Evolutionary conservation across 2,797 vertebrate species (phyloP), one percentile per base, ranked within the genome.

Genomic region (Melanotaenia boesemani): DNA sequence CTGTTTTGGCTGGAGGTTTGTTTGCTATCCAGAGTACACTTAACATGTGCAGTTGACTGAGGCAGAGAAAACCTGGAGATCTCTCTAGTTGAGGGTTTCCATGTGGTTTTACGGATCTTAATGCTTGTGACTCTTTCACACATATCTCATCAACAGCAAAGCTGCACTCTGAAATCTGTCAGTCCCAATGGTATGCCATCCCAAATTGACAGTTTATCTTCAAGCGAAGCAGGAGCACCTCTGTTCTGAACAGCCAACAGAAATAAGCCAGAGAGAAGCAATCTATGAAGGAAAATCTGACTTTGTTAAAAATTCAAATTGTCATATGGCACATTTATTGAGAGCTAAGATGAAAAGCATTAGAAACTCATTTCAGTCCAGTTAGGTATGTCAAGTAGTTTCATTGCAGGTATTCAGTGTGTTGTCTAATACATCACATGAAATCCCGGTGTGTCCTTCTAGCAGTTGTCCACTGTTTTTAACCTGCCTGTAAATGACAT

Each of bases 21-120:
- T 78, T 82, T 74, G 44, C n/a, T 71, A 44, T 72, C 57, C 66
- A 46, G 57, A 75, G 68, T 72, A 52, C 71, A 76, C 56, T 69
- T 59, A 65, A 37, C 37, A 24, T 34, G 16, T 72, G 48, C 46
- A 69, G 70, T 61, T 78, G 41, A 68, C 34, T 22, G 28, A 54
- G 57, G 61, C 20, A 30, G n/a, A 75, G 50, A 58, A 54, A 79
- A 75, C 52, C 56, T 34, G 3, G 55, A 41, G 52, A 76, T 68
- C 22, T 57, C 22, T 63, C 32, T 66, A 54, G 30, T 60, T 58
- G 18, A 69, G 37, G 44, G 58, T 54, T 63, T 77, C 62, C 4
- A 10, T 73, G 39, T 58, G 28, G 28, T 46, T 70, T 52, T 52
- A 13, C n/a, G 30, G 48, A 10, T 5, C 36, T 70, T 69, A 32